Base-by-base conservation (phyloP, 2,113 vertebrate species). In the Nothoprocta perdicaria region DNA sequence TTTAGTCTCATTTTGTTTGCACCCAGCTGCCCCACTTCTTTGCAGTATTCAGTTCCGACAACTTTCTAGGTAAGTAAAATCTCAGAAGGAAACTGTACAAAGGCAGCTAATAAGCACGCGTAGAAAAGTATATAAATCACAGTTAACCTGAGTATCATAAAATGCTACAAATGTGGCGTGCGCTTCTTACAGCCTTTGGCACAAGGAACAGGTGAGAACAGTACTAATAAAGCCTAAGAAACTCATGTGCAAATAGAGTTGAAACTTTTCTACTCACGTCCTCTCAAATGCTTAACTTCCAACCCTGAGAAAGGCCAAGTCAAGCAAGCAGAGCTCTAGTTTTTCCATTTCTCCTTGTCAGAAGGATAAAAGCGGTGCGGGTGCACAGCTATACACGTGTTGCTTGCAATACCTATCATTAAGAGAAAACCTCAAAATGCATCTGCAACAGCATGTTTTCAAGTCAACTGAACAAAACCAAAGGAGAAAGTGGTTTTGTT, bases 91-190 rank as follows among this genome's bases (percentile, higher is more conserved):
- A 79, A 63, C 14, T 7, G 69, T 5, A 50, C 69, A 57, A 80
- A 83, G 76, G 80, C 80, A 86, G 52, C 46, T 55, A 35, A 5
- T 10, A 82, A 81, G 61, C 41, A 65, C 2, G 3, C 2, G 29
- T 80, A 92, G 76, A 71, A 9, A 23, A 27, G 29, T 18, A 91
- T 18, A 91, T 68, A 60, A 76, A n/a, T 84, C 41, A 89, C 50
- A 73, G 79, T 92, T 87, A 96, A 97, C 97, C 97, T 97, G 97
- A 98, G 97, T 95, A 93, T 94, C 74, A 81, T 84, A 89, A 93
- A 95, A 96, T 96, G 92, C 96, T 97, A 96, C 97, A 97, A 86
- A 96, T 69, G 23, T 19, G 76, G 26, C 14, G 24, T 93, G 94
- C 53, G 60, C 92, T 95, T 96, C 80, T 95, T 92, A 89, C 86